These are phyloP conservation scores for Numida meleagris DNA, from an alignment of 2,113 vertebrate species.

Conservation along the genomic window DNA sequence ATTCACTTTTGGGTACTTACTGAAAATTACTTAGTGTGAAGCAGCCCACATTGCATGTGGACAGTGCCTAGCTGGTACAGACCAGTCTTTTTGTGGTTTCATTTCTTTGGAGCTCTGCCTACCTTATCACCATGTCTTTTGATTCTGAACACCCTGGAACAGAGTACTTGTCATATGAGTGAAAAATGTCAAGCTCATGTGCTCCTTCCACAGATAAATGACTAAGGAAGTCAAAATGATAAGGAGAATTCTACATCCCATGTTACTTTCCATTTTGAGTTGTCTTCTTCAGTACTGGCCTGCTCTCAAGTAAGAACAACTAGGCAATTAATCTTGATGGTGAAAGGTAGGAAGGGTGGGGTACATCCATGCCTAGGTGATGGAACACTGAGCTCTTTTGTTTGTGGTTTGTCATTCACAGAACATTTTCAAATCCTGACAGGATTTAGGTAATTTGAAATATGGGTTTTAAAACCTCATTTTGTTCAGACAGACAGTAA, in stretches of 20 bases:
- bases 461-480: not conserved
- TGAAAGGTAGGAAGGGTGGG: not conserved
- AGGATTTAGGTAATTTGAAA: not conserved
- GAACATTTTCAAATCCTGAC: not conserved
- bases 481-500: not conserved
- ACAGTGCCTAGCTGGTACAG: not conserved
- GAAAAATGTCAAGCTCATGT: fast-evolving
- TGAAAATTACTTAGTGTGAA: not conserved
- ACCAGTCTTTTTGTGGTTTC: not conserved
- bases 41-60: not conserved
- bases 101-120: not conserved
- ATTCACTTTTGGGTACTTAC: not conserved
- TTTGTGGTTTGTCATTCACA: not conserved
- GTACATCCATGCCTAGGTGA: not conserved
- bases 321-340: not conserved
- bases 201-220: not conserved
- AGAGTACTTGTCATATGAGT: not conserved
- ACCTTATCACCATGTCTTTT: not conserved
- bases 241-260: not conserved
- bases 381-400: not conserved
- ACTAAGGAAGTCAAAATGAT: not conserved
- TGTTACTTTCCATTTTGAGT: not conserved
- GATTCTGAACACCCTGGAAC: not conserved
- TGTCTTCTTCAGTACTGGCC: not conserved
- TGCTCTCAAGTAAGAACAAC: not conserved